phyloP scores from a whole-genome alignment of 2,797 vertebrate genomes.

The Pantherophis vulpinus region DNA sequence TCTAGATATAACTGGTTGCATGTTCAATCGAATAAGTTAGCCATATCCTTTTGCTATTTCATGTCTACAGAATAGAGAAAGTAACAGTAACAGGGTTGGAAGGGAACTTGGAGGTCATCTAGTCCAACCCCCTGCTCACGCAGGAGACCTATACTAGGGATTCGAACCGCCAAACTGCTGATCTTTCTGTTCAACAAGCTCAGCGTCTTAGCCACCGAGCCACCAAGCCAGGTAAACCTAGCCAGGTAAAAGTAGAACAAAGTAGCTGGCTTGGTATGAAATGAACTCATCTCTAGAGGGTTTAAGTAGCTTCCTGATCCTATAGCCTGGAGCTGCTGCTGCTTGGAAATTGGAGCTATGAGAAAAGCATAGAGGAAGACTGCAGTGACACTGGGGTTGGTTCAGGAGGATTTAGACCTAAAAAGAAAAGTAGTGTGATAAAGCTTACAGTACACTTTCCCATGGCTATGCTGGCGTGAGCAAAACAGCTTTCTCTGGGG shows the following conservation, averaged over 20 bases:
- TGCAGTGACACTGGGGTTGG: neutral
- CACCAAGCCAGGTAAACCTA: no score
- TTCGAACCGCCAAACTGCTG: no score
- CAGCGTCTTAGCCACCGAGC: no score
- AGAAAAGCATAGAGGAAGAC: neutral
- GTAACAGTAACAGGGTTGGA: no score
- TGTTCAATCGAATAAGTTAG: neutral
- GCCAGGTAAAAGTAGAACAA: neutral
- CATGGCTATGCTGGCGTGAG: neutral
- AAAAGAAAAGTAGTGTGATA: neutral
- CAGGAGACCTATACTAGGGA: no score
- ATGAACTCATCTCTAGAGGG: neutral
- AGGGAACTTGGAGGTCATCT: no score
- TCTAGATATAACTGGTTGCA: neutral
- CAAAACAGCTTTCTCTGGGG: neutral
- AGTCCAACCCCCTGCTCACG: no score
- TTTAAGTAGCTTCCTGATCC: neutral
- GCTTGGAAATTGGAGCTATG: neutral
- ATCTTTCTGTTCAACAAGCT: no score
- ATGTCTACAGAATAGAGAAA: neutral
- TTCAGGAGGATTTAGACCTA: neutral
- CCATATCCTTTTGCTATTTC: neutral
- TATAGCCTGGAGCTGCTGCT: neutral
- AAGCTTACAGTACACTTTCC: neutral
- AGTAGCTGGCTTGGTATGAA: neutral